Evolutionary conservation across 2,797 vertebrate species (phyloP), one percentile per base, ranked within the genome.

Genomic region (Bovichtus variegatus): DNA sequence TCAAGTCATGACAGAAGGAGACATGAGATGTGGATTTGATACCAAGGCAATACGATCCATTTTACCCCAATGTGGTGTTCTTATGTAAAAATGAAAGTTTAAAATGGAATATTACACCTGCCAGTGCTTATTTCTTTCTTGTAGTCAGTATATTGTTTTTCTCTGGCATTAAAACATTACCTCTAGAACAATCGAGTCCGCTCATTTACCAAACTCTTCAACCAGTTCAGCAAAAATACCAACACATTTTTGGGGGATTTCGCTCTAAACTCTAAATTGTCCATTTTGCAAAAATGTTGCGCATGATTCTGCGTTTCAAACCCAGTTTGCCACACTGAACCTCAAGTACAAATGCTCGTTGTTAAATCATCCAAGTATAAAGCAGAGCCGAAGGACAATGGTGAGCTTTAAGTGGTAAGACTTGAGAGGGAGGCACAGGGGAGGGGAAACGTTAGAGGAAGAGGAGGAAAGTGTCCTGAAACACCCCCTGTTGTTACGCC

Each of bases 381-480:
- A 64, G 6, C n/a, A 16, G 19, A 57, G 23, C 31, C n/a, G 9
- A 16, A n/a, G 12, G 21, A 5, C 27, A 34, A 18, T 23, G 9
- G 13, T 51, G 57, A 60, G 21, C 23, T 29, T 5, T 27, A 6
- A 50, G 5, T 15, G 34, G 16, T 27, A 40, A 27, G 34, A 29
- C 18, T 44, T 49, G 8, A 27, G 19, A 54, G 4, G 21, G 13
- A 50, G n/a, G 27, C n/a, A 19, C n/a, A 19, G 23, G 7, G 15
- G 18, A 59, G 10, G 59, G 44, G 15, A 60, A 50, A 70, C 38
- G 29, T 46, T 10, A 57, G 50, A 50, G 23, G 46, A 62, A 21
- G 44, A 59, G 55, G 59, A 63, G 19, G 36, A 43, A 49, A 49
- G 25, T 47, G 53, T 49, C n/a, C 34, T 51, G 25, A 27, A 57